Evolutionary conservation across 2,888 invertebrate species (phyloP), one percentile per base, ranked within the genome.

Genomic region (Brenthis ino): DNA sequence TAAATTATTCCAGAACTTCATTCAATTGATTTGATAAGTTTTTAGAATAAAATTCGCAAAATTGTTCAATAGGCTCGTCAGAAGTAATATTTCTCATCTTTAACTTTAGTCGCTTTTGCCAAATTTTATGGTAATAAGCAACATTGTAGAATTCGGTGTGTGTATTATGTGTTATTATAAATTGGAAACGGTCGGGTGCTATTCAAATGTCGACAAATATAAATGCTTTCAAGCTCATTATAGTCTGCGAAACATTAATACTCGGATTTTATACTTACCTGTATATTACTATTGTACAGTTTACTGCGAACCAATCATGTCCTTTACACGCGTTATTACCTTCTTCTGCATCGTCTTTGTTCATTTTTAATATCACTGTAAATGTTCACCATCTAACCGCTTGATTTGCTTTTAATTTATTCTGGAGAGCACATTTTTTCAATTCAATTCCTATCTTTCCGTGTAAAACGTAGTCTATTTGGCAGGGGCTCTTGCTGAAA

Each of bases 131-230:
- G 74, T 75, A 79, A 80, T 78, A 76, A 72, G 74, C 70, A 75
- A 73, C 74, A 69, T 70, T 71, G 66, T 64, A 73, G 70, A n/a
- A 50, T 33, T 60, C 60, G 6, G 71, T 74, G 75, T 76, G 75
- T 69, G 61, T 75, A 73, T 75, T 75, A 74, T 75, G 74, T 74
- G 73, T 75, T 76, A 75, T 77, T 77, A 79, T 77, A 70, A 77
- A 80, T 80, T 76, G 72, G 76, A 67, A 76, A 78, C 76, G 80
- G 75, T 76, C 72, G 70, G 73, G 70, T 68, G 74, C 78, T 79
- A 79, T 84, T 82, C 79, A 82, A 81, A 82, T 79, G 78, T 77
- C 76, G 74, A 75, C 73, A 77, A 78, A 82, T 79, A 79, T 77
- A 76, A 80, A 80, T 80, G 75, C 73, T 79, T 79, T 69, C 75